Conservation (phyloP, 2,888 invertebrate species). For the Priocnemis perturbator region DNA sequence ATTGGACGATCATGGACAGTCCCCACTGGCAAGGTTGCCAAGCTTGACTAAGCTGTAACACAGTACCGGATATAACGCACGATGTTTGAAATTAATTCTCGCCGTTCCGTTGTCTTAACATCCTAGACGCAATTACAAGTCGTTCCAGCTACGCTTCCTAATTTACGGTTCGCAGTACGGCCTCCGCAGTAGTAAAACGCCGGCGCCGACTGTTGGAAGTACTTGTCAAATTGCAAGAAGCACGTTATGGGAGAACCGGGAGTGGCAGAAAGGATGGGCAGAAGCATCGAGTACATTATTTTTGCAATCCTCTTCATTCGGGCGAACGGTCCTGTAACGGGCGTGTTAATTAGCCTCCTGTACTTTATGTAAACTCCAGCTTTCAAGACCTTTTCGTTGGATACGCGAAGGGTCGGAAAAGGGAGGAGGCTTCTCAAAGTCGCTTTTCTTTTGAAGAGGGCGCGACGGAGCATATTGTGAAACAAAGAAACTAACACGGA, state of each 20-base stretch:
- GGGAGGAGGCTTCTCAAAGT: conserved; percentile 40
- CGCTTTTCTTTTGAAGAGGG: conserved; percentile 35
- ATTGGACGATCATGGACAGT: conserved; percentile 41
- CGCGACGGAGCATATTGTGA: conserved; percentile 35
- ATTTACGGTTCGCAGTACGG: too few relatives aligned
- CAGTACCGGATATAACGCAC: neutral
- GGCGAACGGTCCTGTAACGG: conserved; percentile 31
- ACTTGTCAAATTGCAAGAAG: too few relatives aligned
- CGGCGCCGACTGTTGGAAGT: too few relatives aligned
- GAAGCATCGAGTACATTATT: conserved; percentile 20
- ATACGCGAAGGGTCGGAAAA: conserved; percentile 21
- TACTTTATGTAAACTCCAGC: conserved; percentile 39
- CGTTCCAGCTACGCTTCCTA: too few relatives aligned
- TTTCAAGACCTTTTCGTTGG: conserved; percentile 20
- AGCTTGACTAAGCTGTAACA: conserved; percentile 12
- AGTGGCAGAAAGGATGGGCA: too few relatives aligned
- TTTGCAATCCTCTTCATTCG: conserved; percentile 47
- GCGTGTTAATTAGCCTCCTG: conserved; percentile 47
- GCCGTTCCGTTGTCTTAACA: too few relatives aligned
- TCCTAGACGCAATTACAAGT: neutral
- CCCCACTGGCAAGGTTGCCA: conserved; percentile 22
- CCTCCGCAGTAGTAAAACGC: too few relatives aligned
- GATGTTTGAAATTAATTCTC: conserved; percentile 26
- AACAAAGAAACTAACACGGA: too few relatives aligned
- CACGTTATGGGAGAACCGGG: too few relatives aligned